These are phyloP conservation scores for Strix aluco DNA, from an alignment of 2,113 vertebrate species.

Conservation along the genomic window DNA sequence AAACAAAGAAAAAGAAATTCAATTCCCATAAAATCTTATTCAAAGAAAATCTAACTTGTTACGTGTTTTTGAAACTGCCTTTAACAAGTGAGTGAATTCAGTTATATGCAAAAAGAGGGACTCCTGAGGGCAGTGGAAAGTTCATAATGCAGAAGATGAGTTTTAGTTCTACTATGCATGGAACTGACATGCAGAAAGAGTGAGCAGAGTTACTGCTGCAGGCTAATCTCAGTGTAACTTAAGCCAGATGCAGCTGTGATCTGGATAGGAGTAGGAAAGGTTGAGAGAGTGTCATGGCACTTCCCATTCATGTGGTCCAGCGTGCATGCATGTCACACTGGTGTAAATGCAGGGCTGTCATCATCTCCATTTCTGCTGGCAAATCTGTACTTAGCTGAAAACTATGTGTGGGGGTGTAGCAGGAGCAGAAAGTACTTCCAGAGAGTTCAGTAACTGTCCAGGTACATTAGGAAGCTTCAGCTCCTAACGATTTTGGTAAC, in stretches of 20 bases:
- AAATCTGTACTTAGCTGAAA: background rate
- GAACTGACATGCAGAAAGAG: background rate
- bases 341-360: background rate
- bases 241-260: background rate
- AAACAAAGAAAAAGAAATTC: background rate
- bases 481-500: background rate
- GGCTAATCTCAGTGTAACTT: background rate
- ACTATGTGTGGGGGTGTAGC: background rate
- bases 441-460: background rate
- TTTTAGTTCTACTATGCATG: background rate
- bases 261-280: background rate
- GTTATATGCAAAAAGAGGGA: background rate
- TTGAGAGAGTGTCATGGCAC: fast-evolving
- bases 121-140: background rate
- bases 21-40: background rate
- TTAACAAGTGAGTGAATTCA: background rate
- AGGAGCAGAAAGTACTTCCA: background rate
- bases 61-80: background rate
- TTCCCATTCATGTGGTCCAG: fast-evolving
- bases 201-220: fast-evolving
- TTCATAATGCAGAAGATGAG: background rate
- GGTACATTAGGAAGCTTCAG: background rate
- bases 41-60: background rate
- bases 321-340: fast-evolving
- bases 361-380: background rate